Evolutionary conservation across 2,113 vertebrate species (phyloP).

Genomic region (Pterocles orientalis): DNA sequence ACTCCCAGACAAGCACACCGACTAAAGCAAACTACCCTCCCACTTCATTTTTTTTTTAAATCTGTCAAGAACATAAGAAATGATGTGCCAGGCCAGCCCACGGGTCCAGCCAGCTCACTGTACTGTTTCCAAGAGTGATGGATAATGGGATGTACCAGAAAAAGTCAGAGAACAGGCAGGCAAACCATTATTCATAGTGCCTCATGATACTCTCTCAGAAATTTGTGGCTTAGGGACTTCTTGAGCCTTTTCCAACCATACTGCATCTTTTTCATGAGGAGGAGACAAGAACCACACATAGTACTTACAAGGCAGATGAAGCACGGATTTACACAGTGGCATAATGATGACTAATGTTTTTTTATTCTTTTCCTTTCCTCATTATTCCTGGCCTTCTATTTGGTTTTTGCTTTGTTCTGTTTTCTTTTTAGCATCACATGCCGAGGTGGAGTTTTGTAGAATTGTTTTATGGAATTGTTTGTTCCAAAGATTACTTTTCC

Average conservation of each 20-base stretch:
- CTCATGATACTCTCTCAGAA: not conserved
- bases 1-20: not conserved
- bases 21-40: not conserved
- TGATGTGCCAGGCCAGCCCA: not conserved
- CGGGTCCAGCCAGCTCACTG: not conserved
- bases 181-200: not conserved
- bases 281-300: not conserved
- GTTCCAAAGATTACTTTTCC: not conserved
- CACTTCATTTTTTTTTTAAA: not conserved
- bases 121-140: not conserved
- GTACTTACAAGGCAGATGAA: not conserved
- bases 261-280: not conserved
- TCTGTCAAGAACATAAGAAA: not conserved
- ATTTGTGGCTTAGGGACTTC: not conserved
- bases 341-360: not conserved
- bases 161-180: not conserved
- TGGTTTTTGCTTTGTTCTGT: not conserved
- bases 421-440: not conserved
- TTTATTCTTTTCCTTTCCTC: not conserved
- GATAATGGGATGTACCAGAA: conserved; percentile 6
- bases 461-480: not conserved
- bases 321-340: not conserved
- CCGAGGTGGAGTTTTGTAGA: not conserved
- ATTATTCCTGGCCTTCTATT: not conserved
- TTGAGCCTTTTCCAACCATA: not conserved